A percentile compares a stretch with the other conserved stretches of the same genome.
These are phyloP conservation scores for Prionailurus bengalensis DNA, from an alignment of 2,113 vertebrate species.

Conservation along the genomic window DNA sequence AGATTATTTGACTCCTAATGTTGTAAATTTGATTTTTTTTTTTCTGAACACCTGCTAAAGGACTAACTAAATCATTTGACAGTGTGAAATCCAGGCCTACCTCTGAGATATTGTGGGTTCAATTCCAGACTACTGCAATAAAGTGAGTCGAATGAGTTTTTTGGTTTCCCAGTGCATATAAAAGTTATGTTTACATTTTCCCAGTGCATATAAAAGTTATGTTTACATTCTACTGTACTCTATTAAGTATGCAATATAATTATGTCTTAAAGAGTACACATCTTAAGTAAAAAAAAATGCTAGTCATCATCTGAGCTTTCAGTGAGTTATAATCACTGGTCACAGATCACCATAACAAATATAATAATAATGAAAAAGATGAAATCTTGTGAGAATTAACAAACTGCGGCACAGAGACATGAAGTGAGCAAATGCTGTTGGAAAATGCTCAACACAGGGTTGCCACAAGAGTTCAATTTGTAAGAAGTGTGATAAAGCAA, in stretches of 20 bases:
- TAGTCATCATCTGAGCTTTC: neutral
- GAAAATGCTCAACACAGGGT: neutral
- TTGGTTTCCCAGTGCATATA: neutral
- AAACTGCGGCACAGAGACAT: neutral
- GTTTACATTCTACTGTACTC: neutral
- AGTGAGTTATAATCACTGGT: neutral
- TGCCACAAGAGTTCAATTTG: neutral
- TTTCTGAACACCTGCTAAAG: constrained; percentile 73
- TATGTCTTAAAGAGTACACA: neutral
- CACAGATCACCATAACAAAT: neutral
- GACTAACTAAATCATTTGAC: constrained; percentile 68
- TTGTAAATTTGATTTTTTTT: constrained; percentile 77
- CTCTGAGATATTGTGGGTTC: neutral
- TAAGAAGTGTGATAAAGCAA: neutral
- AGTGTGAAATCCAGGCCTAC: constrained; percentile 2
- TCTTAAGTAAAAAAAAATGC: neutral
- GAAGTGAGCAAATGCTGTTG: neutral
- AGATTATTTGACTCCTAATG: constrained; percentile 57
- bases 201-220: neutral
- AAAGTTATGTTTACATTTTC: neutral
- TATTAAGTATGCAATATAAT: neutral
- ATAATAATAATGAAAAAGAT: neutral
- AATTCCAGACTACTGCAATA: neutral
- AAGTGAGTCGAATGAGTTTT: neutral
- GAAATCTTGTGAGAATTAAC: neutral